phyloP scores from a whole-genome alignment of 2,888 invertebrate species.

The Cynaeus angustus region DNA sequence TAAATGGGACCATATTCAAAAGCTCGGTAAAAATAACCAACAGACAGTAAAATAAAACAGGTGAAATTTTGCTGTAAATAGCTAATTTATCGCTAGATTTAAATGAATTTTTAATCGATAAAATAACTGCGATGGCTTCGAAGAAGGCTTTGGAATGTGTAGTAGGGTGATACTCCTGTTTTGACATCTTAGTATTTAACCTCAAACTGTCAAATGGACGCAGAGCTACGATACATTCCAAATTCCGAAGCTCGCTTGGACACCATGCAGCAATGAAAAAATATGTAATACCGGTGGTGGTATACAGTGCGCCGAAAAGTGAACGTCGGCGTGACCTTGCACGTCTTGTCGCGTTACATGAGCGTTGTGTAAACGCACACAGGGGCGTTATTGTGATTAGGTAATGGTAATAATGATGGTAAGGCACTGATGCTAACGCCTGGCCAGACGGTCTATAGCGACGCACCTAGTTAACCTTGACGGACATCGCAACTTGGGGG shows the following conservation, averaged over 20 bases:
- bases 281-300: not conserved
- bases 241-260: too few species aligned
- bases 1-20: conserved; percentile 5
- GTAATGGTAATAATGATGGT: conserved; percentile 58
- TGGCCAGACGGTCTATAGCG: conserved; percentile 58
- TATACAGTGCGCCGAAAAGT: not conserved
- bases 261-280: too few species aligned
- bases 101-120: not conserved
- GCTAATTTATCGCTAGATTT: not conserved
- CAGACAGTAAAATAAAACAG: not conserved
- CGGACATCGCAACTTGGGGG: conserved; percentile 43
- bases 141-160: too few species aligned
- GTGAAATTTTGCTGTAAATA: not conserved
- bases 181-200: too few species aligned
- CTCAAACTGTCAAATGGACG: too few species aligned
- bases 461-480: conserved; percentile 62
- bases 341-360: conserved; percentile 11
- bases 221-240: too few species aligned
- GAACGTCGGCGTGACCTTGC: conserved; percentile 11
- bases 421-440: conserved; percentile 53
- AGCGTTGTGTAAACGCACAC: conserved; percentile 14
- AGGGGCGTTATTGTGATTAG: conserved; percentile 55
- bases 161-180: too few species aligned
- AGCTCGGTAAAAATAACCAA: conserved; percentile 10
- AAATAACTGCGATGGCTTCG: too few species aligned